Base-by-base conservation (phyloP, 2,797 vertebrate species). In the Paguma larvata region DNA sequence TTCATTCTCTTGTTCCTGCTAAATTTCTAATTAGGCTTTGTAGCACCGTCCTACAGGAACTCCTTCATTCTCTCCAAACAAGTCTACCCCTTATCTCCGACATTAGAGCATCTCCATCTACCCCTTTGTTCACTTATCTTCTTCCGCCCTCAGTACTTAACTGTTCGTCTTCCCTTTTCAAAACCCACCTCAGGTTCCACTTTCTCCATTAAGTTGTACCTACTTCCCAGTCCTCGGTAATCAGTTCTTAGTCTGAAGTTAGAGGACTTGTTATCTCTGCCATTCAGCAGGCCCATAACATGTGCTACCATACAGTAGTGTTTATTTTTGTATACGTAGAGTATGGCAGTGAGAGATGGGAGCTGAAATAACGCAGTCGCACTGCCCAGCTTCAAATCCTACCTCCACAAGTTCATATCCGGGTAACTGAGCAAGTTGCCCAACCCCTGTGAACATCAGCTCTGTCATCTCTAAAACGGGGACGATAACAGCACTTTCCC, bases 201-300 rank as follows among this genome's bases (percentile, higher is more conserved):
- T 86, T 85, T 86, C 85, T 78, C 72, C 25, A 23, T 53, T 14
- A 88, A 78, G 67, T 13, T 48, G 16, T 87, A n/a, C 14, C 34
- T n/a, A 77, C 19, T 80, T 5, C 85, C 32, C 44, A 46, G 72
- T 87, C 53, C 70, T 92, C 16, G 56, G 67, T n/a, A 63, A n/a
- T 72, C 51, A 72, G 38, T 79, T 70, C 51, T 53, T 83, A 73
- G 68, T 97, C 85, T 92, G 73, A 67, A 68, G 14, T 89, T 44
- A 82, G 32, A 96, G 46, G n/a, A 46, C 44, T 34, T 72, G 18
- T 5, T 65, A 48, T 48, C n/a, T 72, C 80, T 88, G 77, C 72
- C 30, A 21, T 86, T 75, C 38, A 34, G 41, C 70, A 75, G 70
- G 2, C 3, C 62, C 87, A 65, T 83, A 86, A 44, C 23, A 32